A percentile compares a stretch with the other conserved stretches of the same genome.
Evolutionary conservation across 2,113 vertebrate genomes (phyloP).

Genomic region (Vombatus ursinus): DNA sequence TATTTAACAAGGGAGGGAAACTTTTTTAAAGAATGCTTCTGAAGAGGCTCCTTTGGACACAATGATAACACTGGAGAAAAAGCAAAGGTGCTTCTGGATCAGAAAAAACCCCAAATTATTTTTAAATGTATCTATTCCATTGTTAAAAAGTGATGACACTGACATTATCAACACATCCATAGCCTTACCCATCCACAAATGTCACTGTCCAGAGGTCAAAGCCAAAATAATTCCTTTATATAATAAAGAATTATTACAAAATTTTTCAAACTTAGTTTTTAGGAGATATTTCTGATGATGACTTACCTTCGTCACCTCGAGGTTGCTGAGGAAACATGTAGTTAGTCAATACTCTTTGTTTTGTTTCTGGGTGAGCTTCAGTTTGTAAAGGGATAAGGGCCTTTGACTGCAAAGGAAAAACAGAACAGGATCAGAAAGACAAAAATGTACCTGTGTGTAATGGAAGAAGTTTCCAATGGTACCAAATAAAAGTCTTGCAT

Average conservation of each 20-base stretch:
- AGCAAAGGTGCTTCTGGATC: not conserved
- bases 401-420: constrained; percentile 91
- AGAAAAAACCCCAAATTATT: not conserved
- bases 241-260: not conserved
- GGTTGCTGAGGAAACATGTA: constrained; percentile 99
- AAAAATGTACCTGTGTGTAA: not conserved
- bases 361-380: constrained; percentile 98
- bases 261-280: not conserved
- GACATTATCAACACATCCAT: not conserved
- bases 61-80: not conserved
- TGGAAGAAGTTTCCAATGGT: not conserved
- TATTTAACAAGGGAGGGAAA: constrained; percentile 2
- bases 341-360: constrained; percentile 98
- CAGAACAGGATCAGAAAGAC: not conserved
- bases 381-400: constrained; percentile 99
- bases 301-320: constrained; percentile 94
- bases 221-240: not conserved
- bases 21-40: constrained; percentile 18
- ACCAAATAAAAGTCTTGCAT: not conserved
- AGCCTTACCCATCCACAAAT: not conserved
- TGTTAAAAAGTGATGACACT: not conserved
- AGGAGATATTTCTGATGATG: not conserved
- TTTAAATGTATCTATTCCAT: not conserved
- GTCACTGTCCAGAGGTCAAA: not conserved
- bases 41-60: constrained; percentile 23